Conservation (phyloP, 1,140 invertebrate genomes). For the Psilanteris sp. region DNA sequence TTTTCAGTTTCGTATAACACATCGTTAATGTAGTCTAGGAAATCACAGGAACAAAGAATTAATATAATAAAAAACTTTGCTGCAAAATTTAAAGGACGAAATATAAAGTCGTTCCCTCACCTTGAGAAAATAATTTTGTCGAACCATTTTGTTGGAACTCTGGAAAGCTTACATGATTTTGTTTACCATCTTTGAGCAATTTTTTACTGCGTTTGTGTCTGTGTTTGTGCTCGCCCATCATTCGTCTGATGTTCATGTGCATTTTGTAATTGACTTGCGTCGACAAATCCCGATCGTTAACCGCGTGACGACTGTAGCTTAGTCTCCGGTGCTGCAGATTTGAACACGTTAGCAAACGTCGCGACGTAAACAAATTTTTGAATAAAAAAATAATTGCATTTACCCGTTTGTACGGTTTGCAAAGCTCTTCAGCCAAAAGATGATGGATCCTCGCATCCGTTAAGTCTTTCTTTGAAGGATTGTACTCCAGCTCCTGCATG, state of each 20-base stretch:
- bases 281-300: slow-evolving; percentile 91
- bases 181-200: slow-evolving; percentile 84
- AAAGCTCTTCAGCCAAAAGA: slow-evolving; percentile 92
- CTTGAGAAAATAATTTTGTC: slow-evolving; percentile 91
- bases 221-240: slow-evolving; percentile 91
- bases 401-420: slow-evolving; percentile 93
- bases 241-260: slow-evolving; percentile 92
- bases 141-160: slow-evolving; percentile 92
- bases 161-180: slow-evolving; percentile 91
- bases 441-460: slow-evolving; percentile 96
- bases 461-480: slow-evolving; percentile 93
- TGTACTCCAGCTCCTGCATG: slow-evolving; percentile 95
- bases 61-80: no score
- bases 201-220: slow-evolving; percentile 90
- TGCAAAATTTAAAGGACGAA: slow-evolving; percentile 9
- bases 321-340: slow-evolving; percentile 89
- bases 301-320: slow-evolving; percentile 94
- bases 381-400: slow-evolving; percentile 62
- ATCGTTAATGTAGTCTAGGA: slow-evolving; percentile 88
- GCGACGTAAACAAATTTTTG: no score
- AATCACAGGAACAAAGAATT: no score
- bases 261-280: slow-evolving; percentile 93
- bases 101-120: no score
- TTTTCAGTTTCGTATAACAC: slow-evolving; percentile 87
- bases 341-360: slow-evolving; percentile 5